Evolutionary conservation across 2,113 vertebrate genomes (phyloP), one percentile per base, ranked within the genome.

Genomic region (Alexandromys fortis): DNA sequence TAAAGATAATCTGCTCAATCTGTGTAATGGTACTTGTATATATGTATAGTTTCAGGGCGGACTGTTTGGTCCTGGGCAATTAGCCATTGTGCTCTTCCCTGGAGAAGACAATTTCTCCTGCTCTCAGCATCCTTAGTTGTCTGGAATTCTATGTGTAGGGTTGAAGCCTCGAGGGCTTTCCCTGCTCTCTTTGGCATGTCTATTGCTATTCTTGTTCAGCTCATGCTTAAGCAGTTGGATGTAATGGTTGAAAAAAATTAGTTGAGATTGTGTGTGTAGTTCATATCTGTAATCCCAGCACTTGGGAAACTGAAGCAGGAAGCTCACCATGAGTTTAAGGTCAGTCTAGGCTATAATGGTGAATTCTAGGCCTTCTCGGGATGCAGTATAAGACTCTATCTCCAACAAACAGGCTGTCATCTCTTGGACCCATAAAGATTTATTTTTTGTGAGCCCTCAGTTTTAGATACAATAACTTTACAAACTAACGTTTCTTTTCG

Each of bases 401-500:
- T 42, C 26, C 65, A 85, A 30, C n/a, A 83, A 63, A 58, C n/a
- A 63, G 35, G 38, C 12, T 26, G 28, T 26, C 26, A 72, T 86
- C 26, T 72, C 85, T 82, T 82, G 75, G 38, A 77, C 11, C 13
- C 35, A 22, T 90, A 90, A 86, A 49, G 65, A 86, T 38, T 85
- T 58, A 28, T 30, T 91, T 83, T 86, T 82, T 91, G 87, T 94
- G 65, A 77, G 42, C 83, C 17, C 67, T 67, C 30, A 35, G 45
- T 93, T 89, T 92, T 92, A 61, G 75, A 94, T 58, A 82, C 30
- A 65, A 72, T 73, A 78, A 93, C 11, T 93, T 91, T 33, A 91
- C 75, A 92, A 93, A 61, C 21, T 94, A 38, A 88, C 68, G 21
- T 89, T 19, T 92, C 38, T 70, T 92, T 90, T 28, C 1, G 24